Evolutionary conservation across 2,888 invertebrate species (phyloP).

Genomic region (Tiliacea citrago): DNA sequence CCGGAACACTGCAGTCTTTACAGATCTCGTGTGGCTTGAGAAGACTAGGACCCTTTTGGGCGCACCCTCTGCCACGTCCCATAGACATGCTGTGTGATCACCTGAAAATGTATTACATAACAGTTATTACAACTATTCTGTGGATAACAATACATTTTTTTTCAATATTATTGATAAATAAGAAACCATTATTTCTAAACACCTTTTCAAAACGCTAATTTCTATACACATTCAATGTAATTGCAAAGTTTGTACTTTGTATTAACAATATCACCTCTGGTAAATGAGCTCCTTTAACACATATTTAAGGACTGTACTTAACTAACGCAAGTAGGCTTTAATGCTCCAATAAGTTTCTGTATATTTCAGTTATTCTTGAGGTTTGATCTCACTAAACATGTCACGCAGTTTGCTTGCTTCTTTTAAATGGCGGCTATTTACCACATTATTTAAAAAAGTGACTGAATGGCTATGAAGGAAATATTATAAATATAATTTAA

Average conservation of each 20-base stretch:
- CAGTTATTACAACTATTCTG: background rate
- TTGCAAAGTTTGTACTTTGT: background rate
- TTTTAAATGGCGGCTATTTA: background rate
- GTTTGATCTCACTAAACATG: background rate
- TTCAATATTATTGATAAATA: constrained; percentile 1
- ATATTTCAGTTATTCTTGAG: background rate
- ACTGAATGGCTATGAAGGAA: background rate
- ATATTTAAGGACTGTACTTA: constrained; percentile 1
- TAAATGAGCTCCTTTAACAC: background rate
- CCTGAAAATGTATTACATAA: constrained; percentile 79
- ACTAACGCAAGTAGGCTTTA: background rate
- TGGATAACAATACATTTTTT: background rate
- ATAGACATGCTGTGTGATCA: constrained; percentile 95
- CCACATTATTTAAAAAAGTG: background rate
- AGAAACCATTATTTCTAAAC: background rate
- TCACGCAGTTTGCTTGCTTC: background rate
- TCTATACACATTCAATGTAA: background rate
- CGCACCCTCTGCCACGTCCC: constrained; percentile 92
- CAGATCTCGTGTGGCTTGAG: constrained; percentile 94
- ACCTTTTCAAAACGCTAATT: background rate
- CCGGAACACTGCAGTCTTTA: constrained; percentile 95
- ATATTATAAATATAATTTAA: background rate
- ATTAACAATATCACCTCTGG: background rate
- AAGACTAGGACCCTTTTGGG: constrained; percentile 91
- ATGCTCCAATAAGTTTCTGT: background rate